Conservation (phyloP, 2,888 invertebrate species). For the Pammene aurita region DNA sequence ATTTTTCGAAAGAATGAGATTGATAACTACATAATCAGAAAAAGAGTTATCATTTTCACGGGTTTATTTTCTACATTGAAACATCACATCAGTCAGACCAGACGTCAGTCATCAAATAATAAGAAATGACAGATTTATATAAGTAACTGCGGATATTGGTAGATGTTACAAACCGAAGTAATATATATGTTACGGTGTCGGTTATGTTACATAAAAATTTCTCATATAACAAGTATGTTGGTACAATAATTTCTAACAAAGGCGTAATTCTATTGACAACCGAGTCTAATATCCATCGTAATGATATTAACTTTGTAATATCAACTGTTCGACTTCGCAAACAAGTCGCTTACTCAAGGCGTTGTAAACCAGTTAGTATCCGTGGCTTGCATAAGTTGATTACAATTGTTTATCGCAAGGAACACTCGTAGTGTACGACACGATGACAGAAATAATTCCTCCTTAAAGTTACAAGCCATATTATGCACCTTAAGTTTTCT, state of each 20-base stretch:
- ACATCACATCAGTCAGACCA: too few relatives aligned
- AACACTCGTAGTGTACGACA: constrained; percentile 45
- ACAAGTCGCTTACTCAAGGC: constrained; percentile 38
- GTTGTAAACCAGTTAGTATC: constrained; percentile 31
- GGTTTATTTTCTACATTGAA: too few relatives aligned
- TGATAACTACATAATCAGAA: too few relatives aligned
- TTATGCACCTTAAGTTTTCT: constrained; percentile 14
- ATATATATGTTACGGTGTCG: not conserved
- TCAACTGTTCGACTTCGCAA: constrained; percentile 33
- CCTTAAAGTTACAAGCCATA: constrained; percentile 28
- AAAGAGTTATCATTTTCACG: too few relatives aligned
- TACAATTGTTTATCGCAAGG: constrained; percentile 52
- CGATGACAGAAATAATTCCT: constrained; percentile 47
- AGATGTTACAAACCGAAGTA: not conserved
- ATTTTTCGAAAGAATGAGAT: too few relatives aligned
- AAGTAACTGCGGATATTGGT: not conserved
- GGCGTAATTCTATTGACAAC: constrained; percentile 19
- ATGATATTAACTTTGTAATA: constrained; percentile 3
- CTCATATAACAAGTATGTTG: not conserved
- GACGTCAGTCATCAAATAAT: not conserved
- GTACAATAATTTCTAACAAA: constrained; percentile 5
- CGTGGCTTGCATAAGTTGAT: constrained; percentile 50
- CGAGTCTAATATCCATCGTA: not conserved
- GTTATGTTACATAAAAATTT: not conserved
- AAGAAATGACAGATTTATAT: not conserved